Conservation (phyloP, 1,140 invertebrate genomes). For the Bursaphelenchus mucronatus region DNA sequence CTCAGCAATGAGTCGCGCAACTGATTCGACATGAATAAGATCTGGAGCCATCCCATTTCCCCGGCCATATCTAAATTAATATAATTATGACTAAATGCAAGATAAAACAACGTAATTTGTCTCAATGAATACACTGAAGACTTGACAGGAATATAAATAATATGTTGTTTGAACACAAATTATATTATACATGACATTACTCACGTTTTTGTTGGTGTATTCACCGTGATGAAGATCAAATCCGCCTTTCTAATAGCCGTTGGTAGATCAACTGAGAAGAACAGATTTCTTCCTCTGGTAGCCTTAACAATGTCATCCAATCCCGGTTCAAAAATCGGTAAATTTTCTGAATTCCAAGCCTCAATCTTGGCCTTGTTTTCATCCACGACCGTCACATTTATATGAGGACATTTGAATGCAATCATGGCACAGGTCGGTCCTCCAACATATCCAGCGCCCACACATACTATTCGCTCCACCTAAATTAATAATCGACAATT, state of each 20-base stretch:
- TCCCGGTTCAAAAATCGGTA: slow-evolving; percentile 96
- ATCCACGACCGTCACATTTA: slow-evolving; percentile 90
- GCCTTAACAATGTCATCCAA: slow-evolving; percentile 83
- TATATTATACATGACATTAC: slow-evolving; percentile 77
- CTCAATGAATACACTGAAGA: no score
- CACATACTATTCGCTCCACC: slow-evolving; percentile 66
- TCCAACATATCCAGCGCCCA: slow-evolving; percentile 97
- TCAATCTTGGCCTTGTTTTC: slow-evolving; percentile 81
- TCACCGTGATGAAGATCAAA: slow-evolving; percentile 98
- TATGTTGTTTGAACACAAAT: no score
- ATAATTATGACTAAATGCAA: no score
- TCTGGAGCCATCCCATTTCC: slow-evolving; percentile 94
- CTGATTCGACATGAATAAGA: slow-evolving; percentile 93
- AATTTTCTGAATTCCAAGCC: slow-evolving; percentile 95
- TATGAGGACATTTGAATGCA: slow-evolving; percentile 88
- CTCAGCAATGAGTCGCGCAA: slow-evolving; percentile 82
- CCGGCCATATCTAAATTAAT: slow-evolving; percentile 69
- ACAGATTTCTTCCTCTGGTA: slow-evolving; percentile 77
- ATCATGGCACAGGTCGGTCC: slow-evolving; percentile 97
- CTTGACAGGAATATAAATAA: no score
- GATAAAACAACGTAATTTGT: no score
- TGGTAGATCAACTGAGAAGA: slow-evolving; percentile 88
- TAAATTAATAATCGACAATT: slow-evolving; percentile 18
- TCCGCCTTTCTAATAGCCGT: slow-evolving; percentile 85
- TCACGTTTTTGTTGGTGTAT: slow-evolving; percentile 97